These are phyloP conservation scores for Hycleus phaleratus DNA, from an alignment of 1,140 invertebrate species.

Conservation along the genomic window DNA sequence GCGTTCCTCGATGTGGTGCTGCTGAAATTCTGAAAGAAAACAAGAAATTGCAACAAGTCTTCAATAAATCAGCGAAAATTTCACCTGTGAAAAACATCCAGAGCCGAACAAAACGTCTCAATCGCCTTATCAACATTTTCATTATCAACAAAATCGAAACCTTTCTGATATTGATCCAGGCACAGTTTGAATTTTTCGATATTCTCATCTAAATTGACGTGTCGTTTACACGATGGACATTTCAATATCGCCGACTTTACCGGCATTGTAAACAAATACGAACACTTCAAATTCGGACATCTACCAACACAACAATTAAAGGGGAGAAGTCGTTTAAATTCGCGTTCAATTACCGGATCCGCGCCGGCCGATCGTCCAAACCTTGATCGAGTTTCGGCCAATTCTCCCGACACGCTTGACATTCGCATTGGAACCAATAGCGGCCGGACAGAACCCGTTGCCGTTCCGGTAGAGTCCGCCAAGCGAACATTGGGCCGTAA, in stretches of 20 bases:
- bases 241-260: conserved; percentile 39
- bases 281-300: conserved; percentile 50
- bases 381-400: conserved; percentile 62
- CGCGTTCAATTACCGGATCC: conserved; percentile 23
- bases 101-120: conserved; percentile 42
- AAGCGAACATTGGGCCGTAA: conserved; percentile 76
- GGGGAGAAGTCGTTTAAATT: not conserved
- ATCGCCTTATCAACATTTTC: conserved; percentile 45
- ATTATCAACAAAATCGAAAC: conserved; percentile 43
- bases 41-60: not conserved
- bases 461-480: conserved; percentile 53
- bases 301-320: conserved; percentile 38
- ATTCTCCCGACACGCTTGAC: conserved; percentile 63
- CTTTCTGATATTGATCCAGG: conserved; percentile 44
- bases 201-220: conserved; percentile 45
- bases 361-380: conserved; percentile 17
- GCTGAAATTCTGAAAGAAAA: conserved; percentile 40
- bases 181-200: conserved; percentile 45
- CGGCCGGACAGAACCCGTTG: conserved; percentile 57
- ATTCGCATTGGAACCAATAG: conserved; percentile 76
- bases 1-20: conserved; percentile 51
- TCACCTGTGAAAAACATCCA: conserved; percentile 40
- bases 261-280: conserved; percentile 44
- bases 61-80: conserved; percentile 1
- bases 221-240: conserved; percentile 48